Conservation (phyloP, 2,113 vertebrate species). For the Platysteira castanea region DNA sequence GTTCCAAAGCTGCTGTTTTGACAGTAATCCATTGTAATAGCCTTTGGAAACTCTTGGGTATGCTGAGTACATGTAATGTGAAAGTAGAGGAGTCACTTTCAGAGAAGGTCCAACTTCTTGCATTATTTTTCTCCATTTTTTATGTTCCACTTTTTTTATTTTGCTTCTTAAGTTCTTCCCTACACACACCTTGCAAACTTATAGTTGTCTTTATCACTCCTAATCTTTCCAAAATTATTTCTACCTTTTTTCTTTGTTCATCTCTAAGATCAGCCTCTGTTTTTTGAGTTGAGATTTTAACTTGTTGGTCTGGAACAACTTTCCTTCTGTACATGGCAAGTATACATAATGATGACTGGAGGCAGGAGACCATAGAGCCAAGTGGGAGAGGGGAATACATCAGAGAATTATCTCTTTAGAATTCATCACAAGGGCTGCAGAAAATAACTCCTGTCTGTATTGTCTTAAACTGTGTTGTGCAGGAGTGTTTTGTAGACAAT, state of each 20-base stretch:
- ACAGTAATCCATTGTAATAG: not conserved
- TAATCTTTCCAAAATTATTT: not conserved
- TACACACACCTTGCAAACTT: not conserved
- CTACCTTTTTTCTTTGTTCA: not conserved
- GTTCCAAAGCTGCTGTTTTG: not conserved
- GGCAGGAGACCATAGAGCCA: not conserved
- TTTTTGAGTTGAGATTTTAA: not conserved
- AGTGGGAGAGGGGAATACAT: not conserved
- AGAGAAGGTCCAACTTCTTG: not conserved
- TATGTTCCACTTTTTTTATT: not conserved
- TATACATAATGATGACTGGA: not conserved
- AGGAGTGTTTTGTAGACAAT: not conserved
- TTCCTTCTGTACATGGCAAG: not conserved
- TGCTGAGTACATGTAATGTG: fast-evolving
- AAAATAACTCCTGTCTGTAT: not conserved
- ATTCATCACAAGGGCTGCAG: not conserved
- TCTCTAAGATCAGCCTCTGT: not conserved
- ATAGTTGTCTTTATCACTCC: not conserved
- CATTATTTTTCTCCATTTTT: not conserved
- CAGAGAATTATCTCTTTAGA: not conserved
- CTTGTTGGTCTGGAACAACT: not conserved
- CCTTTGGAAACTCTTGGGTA: not conserved
- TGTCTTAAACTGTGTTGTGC: not conserved
- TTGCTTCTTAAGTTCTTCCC: not conserved
- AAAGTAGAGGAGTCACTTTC: not conserved